Conservation (phyloP, 2,888 invertebrate genomes). For the Alitta virens region DNA sequence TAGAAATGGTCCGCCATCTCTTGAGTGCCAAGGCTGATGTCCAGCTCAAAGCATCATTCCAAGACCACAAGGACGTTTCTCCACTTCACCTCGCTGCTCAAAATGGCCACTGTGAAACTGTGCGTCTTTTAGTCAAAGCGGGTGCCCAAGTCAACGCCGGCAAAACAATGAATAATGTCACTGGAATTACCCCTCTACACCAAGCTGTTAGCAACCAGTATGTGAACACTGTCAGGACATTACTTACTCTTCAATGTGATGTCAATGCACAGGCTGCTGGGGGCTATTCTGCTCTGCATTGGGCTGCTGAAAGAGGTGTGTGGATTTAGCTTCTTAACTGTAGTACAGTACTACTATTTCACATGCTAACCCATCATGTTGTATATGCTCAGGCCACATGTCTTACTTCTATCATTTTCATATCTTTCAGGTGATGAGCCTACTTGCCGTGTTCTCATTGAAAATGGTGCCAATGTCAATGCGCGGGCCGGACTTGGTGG, state of each 20-base stretch:
- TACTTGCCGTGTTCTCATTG: constrained; percentile 18
- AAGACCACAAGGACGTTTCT: constrained; percentile 22
- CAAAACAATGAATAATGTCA: constrained; percentile 24
- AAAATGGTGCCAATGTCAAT: constrained; percentile 19
- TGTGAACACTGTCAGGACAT: constrained; percentile 23
- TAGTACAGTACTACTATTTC: no score
- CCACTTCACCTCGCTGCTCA: constrained; percentile 32
- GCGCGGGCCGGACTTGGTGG: constrained; percentile 16
- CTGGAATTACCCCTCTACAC: constrained; percentile 26
- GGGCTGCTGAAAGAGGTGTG: constrained; percentile 26
- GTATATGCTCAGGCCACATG: constrained; percentile 2
- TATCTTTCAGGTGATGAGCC: constrained; percentile 24
- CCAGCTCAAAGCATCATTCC: constrained; percentile 20
- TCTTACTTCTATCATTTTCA: constrained; percentile 24
- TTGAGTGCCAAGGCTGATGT: constrained; percentile 19
- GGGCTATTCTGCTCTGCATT: constrained; percentile 27
- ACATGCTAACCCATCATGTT: constrained; percentile 12
- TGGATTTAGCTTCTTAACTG: no score
- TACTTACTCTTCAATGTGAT: constrained; percentile 20
- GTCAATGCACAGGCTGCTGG: constrained; percentile 6
- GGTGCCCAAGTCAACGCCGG: constrained; percentile 27
- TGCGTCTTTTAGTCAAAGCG: constrained; percentile 19
- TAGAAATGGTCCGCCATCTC: constrained; percentile 8
- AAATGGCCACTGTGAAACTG: constrained; percentile 25
- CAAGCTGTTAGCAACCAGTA: constrained; percentile 30